Percentiles rank a stretch among this genome's conserved stretches.
These are phyloP conservation scores for Formica exsecta DNA, from an alignment of 1,140 invertebrate genomes.

Conservation along the genomic window DNA sequence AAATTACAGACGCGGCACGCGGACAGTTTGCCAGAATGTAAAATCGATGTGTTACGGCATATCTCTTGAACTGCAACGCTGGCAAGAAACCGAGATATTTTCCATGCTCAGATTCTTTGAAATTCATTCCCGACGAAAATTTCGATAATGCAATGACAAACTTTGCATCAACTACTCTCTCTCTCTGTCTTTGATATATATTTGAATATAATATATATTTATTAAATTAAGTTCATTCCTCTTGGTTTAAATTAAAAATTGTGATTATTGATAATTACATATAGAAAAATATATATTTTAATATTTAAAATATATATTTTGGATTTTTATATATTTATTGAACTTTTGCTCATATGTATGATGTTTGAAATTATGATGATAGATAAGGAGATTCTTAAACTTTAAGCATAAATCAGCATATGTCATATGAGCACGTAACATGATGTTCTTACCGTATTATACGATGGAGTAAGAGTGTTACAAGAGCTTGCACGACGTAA, in stretches of 20 bases:
- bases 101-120: background rate
- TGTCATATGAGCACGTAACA: slow-evolving; percentile 61
- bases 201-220: too few species aligned
- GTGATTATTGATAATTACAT: too few species aligned
- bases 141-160: slow-evolving; percentile 37
- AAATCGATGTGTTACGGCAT: slow-evolving; percentile 76
- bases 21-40: slow-evolving; percentile 74
- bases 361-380: background rate
- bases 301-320: background rate
- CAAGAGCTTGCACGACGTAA: slow-evolving; percentile 26
- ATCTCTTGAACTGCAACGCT: slow-evolving; percentile 58
- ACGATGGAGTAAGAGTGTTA: slow-evolving; percentile 60
- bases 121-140: slow-evolving; percentile 51
- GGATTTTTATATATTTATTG: background rate
- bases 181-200: background rate
- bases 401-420: slow-evolving; percentile 61
- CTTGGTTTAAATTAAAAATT: background rate
- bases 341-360: too few species aligned
- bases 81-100: slow-evolving; percentile 22
- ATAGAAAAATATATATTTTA: background rate
- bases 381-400: slow-evolving; percentile 32
- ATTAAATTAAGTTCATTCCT: background rate
- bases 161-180: background rate
- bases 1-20: slow-evolving; percentile 71
- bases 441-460: slow-evolving; percentile 73